These are phyloP conservation scores for Oligia fasciuncula DNA, from an alignment of 2,888 invertebrate genomes.

Conservation along the genomic window DNA sequence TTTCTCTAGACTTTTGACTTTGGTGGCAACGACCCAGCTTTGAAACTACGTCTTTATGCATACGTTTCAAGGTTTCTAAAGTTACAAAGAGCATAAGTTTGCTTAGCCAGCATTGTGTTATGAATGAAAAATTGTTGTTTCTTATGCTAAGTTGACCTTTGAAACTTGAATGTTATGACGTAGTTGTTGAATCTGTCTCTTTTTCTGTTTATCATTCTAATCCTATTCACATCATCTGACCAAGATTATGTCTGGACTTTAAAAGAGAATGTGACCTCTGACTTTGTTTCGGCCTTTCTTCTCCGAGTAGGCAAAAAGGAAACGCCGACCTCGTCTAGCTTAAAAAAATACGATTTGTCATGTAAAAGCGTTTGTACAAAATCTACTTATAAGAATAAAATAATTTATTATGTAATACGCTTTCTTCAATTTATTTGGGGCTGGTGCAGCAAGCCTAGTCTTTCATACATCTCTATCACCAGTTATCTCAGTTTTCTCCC, in stretches of 20 bases:
- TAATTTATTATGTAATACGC: background rate
- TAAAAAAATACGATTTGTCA: too few relatives aligned
- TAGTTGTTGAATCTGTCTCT: background rate
- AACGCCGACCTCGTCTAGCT: too few relatives aligned
- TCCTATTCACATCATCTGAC: background rate
- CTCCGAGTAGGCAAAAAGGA: too few relatives aligned
- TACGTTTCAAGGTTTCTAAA: conserved; percentile 44
- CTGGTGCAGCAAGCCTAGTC: background rate
- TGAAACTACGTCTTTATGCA: conserved; percentile 40
- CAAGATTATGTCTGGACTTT: too few relatives aligned
- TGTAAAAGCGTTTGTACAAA: too few relatives aligned
- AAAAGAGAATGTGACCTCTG: too few relatives aligned
- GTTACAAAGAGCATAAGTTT: conserved; percentile 40
- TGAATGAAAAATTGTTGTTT: conserved; percentile 28
- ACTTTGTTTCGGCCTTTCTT: too few relatives aligned
- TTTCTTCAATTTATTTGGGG: background rate
- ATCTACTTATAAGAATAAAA: too few relatives aligned
- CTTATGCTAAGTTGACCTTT: background rate
- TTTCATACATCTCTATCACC: background rate
- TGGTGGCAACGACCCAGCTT: conserved; percentile 30
- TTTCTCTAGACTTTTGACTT: conserved; percentile 26
- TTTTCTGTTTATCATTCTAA: background rate
- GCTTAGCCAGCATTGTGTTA: conserved; percentile 10
- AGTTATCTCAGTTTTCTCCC: background rate
- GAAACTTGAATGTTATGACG: background rate